Percentiles rank a stretch among this genome's conserved stretches.
Evolutionary conservation across 2,113 vertebrate species (phyloP).

Genomic region (Notarius quadriscutis): DNA sequence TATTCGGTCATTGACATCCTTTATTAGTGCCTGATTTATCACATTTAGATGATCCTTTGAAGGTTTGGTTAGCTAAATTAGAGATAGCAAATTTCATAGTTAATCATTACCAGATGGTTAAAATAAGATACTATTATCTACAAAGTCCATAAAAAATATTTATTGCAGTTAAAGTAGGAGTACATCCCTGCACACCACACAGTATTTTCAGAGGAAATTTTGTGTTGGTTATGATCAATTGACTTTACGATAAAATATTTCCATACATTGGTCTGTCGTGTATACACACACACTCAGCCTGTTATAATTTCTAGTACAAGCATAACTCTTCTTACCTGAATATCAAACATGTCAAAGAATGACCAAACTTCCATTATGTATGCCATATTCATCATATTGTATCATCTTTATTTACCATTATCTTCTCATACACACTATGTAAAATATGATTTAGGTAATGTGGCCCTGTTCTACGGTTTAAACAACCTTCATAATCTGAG

Average conservation of each 20-base stretch:
- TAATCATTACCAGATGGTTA: neutral
- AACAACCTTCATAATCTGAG: constrained; percentile 10
- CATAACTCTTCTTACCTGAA: neutral
- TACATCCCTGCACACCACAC: neutral
- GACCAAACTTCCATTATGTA: neutral
- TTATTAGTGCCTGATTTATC: neutral
- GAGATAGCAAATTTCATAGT: neutral
- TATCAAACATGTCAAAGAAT: neutral
- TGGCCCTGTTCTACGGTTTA: neutral
- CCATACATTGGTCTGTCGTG: neutral
- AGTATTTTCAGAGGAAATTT: neutral
- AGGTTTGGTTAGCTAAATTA: too few relatives aligned
- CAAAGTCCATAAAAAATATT: neutral
- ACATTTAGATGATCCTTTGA: neutral
- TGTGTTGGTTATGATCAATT: neutral
- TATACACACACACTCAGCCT: neutral
- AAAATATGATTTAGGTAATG: neutral
- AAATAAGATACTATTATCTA: neutral
- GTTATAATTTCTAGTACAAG: neutral
- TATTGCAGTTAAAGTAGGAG: neutral
- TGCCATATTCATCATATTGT: neutral
- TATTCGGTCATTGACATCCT: neutral
- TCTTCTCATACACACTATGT: neutral
- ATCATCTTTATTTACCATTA: neutral
- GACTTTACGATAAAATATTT: neutral